Conservation (phyloP, 2,797 vertebrate genomes). For the Setipinna tenuifilis region DNA sequence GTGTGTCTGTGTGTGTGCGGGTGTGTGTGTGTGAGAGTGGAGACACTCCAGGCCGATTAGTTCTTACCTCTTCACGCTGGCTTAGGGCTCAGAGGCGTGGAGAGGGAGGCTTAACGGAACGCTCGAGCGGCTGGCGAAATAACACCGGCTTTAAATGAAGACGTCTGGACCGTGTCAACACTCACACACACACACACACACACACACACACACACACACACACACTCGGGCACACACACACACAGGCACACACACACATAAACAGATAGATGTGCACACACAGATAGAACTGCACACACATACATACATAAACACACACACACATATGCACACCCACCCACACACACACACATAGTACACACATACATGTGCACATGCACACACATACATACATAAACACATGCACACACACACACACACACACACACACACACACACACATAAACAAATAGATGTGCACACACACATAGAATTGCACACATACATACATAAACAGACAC, state of each 20-base stretch:
- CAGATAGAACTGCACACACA: too few species aligned
- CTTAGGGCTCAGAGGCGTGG: constrained; percentile 69
- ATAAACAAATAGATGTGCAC: too few species aligned
- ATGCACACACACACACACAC: too few species aligned
- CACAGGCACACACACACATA: background rate
- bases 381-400: constrained; percentile 23
- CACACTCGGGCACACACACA: background rate
- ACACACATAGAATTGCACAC: too few species aligned
- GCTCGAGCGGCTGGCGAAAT: constrained; percentile 68
- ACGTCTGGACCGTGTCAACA: constrained; percentile 72
- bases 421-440: too few species aligned
- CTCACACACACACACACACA: too few species aligned
- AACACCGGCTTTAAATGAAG: constrained; percentile 72
- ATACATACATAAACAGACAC: too few species aligned
- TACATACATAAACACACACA: too few species aligned
- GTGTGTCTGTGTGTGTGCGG: constrained; percentile 1
- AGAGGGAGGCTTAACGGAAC: constrained; percentile 63
- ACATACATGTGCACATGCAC: too few species aligned
- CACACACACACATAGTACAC: too few species aligned
- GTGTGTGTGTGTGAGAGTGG: constrained; percentile 6
- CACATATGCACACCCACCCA: background rate
- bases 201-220: too few species aligned
- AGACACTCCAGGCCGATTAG: constrained; percentile 20
- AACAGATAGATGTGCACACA: too few species aligned
- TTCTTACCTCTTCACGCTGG: constrained; percentile 65